Evolutionary conservation across 2,797 vertebrate genomes (phyloP), one percentile per base, ranked within the genome.

Genomic region (Huso huso): DNA sequence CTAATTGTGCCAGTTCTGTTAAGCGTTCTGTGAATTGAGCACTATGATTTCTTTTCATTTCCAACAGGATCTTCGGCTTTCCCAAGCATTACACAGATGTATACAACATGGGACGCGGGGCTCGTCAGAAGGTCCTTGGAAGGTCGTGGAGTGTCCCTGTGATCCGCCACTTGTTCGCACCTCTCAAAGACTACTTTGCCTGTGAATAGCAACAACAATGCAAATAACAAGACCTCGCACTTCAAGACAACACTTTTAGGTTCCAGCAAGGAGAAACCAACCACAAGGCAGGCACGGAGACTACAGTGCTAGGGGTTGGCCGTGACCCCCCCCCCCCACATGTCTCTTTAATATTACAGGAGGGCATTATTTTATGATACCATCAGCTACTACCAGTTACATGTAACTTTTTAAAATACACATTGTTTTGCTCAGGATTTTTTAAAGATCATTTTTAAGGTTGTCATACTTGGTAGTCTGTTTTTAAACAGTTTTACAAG

Each of bases 181-280:
- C 95, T 0, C 82, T 99, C 15, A 98, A 97, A 82, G 94, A 97
- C 81, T 97, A 98, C 70, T 98, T 96, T 73, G 85, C 93, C 72
- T 96, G 93, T 57, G 90, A 95, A 79, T 89, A 95, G 68, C 65
- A 82, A 37, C 2, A 37, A 37, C 4, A 37, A 37, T 37, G 23
- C 23, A 37, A 37, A 37, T 37, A 37, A 37, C 23, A 37, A 37
- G 23, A 37, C 23, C 23, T 37, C 2, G 4, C 23, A 37, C 23
- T 37, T 37, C 23, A 37, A 37, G 23, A 37, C 23, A 37, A 37
- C 23, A 37, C 23, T 37, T 37, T 37, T 37, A 37, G 23, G 23
- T 37, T 37, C 23, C 23, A 37, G 23, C 23, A 37, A 37, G 23
- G 4, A 37, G 23, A 37, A 3, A 37, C 8, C 66, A 62, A 48